Evolutionary conservation across 2,888 invertebrate genomes (phyloP), one percentile per base, ranked within the genome.

Genomic region (Agriopis leucophaearia): DNA sequence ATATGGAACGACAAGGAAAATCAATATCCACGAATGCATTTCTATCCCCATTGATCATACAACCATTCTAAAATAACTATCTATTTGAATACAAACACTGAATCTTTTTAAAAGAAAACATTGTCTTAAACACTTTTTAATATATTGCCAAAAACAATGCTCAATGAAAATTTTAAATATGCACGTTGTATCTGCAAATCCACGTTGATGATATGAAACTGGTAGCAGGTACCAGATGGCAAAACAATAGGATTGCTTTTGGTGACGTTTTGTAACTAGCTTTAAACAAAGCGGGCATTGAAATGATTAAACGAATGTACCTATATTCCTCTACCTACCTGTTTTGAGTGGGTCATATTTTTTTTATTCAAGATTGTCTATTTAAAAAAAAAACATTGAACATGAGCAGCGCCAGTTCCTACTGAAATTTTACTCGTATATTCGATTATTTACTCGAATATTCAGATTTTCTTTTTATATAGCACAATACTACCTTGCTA

Each of bases 231-330:
- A 8, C n/a, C 47, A 56, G 47, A 48, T 68, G 69, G 54, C 65
- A 66, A 66, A 83, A 84, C 84, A 84, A 84, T 83, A 74, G 75
- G n/a, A 50, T 51, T 56, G 64, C 69, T 76, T 71, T 78, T 68
- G 66, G 64, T 72, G 73, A 71, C 78, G 70, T 72, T 71, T 76
- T 77, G 55, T 72, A 64, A 54, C 54, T 70, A 73, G 65, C 42
- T 68, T 71, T 69, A 75, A 79, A 87, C 87, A 88, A 87, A 85
- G 81, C 75, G 69, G 66, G 77, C 73, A 87, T 88, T 88, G 85
- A 87, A 87, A 84, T 81, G 86, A 85, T 85, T 85, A 83, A 78
- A 74, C 62, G 15, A 55, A 38, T 50, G 8, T 18, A 55, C 27
- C 8, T 13, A 13, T 18, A 16, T 5, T 13, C 1, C n/a, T 4